Evolutionary conservation across 2,888 invertebrate species (phyloP).

Genomic region (Branchipolynoe longqiensis): DNA sequence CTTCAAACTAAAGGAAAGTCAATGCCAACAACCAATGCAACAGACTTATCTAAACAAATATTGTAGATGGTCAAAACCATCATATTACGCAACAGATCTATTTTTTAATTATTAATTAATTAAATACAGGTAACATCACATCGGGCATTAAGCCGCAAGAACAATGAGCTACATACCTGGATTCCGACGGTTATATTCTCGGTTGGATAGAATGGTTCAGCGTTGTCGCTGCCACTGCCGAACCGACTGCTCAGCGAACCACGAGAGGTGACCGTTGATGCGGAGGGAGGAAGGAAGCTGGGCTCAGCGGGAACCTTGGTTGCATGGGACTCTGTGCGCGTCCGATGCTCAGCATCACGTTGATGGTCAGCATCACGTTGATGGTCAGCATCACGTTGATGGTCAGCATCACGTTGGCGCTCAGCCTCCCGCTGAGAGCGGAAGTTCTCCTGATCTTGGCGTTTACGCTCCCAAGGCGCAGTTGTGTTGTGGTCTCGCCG

Average conservation of each 20-base stretch:
- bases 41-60: too few species aligned
- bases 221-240: neutral
- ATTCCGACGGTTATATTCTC: constrained; percentile 52
- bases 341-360: too few species aligned
- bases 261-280: neutral
- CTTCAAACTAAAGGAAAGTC: too few species aligned
- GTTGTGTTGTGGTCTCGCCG: constrained; percentile 17
- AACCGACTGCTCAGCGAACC: constrained; percentile 35
- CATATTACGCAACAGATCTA: too few species aligned
- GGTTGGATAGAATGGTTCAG: constrained; percentile 12
- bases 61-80: too few species aligned
- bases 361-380: too few species aligned
- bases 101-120: too few species aligned
- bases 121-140: too few species aligned
- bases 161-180: too few species aligned
- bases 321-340: neutral
- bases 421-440: neutral
- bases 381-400: neutral
- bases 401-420: neutral
- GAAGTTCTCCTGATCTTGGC: constrained; percentile 20
- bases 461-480: constrained; percentile 35
- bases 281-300: constrained; percentile 30
- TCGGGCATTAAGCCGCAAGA: too few species aligned
- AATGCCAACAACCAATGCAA: too few species aligned
- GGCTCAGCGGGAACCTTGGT: neutral